Evolutionary conservation across 2,888 invertebrate genomes (phyloP).

Genomic region (Carpatolechia fugitivella): DNA sequence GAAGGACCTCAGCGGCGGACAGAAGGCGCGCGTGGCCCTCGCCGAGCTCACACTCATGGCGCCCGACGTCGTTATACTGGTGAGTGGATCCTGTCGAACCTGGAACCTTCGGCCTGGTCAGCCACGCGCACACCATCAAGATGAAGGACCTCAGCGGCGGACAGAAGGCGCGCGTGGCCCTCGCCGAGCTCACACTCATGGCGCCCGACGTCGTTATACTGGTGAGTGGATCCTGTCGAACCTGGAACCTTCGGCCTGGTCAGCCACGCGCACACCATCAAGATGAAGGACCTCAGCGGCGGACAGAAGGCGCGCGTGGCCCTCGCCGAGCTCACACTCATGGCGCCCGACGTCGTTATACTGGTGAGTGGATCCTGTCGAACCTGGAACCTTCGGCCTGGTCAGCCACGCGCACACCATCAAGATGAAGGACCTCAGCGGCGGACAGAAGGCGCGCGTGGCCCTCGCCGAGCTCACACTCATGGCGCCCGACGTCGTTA

Average conservation of each 20-base stretch:
- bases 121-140: slow-evolving; percentile 98
- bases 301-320: slow-evolving; percentile 96
- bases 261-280: slow-evolving; percentile 98
- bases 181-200: slow-evolving; percentile 96
- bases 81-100: too few species aligned
- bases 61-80: slow-evolving; percentile 97
- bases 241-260: slow-evolving; percentile 97
- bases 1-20: slow-evolving; percentile 93
- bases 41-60: slow-evolving; percentile 97
- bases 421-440: slow-evolving; percentile 95
- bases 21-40: slow-evolving; percentile 95
- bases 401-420: slow-evolving; percentile 99
- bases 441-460: slow-evolving; percentile 93
- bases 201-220: slow-evolving; percentile 98
- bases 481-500: slow-evolving; percentile 97
- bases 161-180: slow-evolving; percentile 94
- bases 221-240: too few species aligned
- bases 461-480: slow-evolving; percentile 97
- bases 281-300: slow-evolving; percentile 95
- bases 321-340: slow-evolving; percentile 95
- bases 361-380: too few species aligned
- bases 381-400: slow-evolving; percentile 97
- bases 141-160: slow-evolving; percentile 95
- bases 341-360: slow-evolving; percentile 98
- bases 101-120: slow-evolving; percentile 97